Conservation (phyloP, 2,113 vertebrate species). For the Paracanthobrama guichenoti region DNA sequence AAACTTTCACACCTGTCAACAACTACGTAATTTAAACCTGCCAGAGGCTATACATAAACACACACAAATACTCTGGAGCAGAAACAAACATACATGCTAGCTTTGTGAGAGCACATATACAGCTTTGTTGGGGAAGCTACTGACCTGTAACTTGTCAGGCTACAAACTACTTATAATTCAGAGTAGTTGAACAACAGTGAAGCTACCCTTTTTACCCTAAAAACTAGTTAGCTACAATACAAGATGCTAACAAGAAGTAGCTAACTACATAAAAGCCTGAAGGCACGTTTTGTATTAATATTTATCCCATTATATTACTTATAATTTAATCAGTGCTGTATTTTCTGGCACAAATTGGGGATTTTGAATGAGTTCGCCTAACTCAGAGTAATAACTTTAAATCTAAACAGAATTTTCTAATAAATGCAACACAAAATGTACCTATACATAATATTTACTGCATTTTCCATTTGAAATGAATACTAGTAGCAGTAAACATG, state of each 20-base stretch:
- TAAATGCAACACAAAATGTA: background rate
- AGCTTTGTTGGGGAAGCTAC: background rate
- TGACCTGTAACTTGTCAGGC: background rate
- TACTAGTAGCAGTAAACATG: background rate
- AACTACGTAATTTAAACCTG: conserved; percentile 14
- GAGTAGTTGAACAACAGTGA: background rate
- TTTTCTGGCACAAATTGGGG: background rate
- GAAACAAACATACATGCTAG: conserved; percentile 17
- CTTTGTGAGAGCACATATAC: background rate
- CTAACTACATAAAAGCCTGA: background rate
- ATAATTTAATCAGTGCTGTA: background rate
- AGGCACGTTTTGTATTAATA: background rate
- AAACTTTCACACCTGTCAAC: conserved; percentile 32
- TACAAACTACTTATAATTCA: background rate
- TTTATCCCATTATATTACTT: background rate
- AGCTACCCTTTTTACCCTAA: background rate
- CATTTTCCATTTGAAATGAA: background rate
- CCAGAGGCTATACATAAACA: conserved; percentile 18
- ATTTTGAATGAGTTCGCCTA: background rate
- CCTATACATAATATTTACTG: background rate
- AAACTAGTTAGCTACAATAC: background rate
- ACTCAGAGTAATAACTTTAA: background rate
- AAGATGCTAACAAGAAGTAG: background rate
- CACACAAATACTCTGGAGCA: conserved; percentile 5
- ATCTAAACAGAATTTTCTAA: background rate